Evolutionary conservation across 2,113 vertebrate species (phyloP), one percentile per base, ranked within the genome.

Genomic region (Nerophis ophidion): DNA sequence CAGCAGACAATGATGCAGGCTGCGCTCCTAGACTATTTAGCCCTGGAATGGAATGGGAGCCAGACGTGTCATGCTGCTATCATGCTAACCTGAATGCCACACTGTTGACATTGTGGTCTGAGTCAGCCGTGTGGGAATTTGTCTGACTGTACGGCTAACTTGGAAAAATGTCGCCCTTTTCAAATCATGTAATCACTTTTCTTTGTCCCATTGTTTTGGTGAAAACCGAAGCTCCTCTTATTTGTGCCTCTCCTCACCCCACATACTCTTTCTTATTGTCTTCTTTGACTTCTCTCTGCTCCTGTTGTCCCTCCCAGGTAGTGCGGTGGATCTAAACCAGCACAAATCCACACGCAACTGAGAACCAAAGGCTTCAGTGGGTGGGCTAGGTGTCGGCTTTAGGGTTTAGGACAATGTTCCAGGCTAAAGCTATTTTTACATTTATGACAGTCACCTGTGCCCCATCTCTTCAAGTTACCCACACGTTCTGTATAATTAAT

Each of bases 1-100:
- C 60, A 65, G 70, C 74, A 85, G 66, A 86, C 86, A 86, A 86
- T 86, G 51, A 84, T 72, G 70, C 62, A 79, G 84, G 82, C 84
- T 79, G 72, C 65, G 71, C 65, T 84, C 85, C 83, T 83, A 77
- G 71, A 62, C 69, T 72, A 82, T 84, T 85, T 84, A 74, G 65
- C 61, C 33, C 71, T 75, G 79, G 80, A 85, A 84, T 84, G 81
- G 76, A 42, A 56, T 56, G 54, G 6, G 17, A 74, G 73, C 72
- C 59, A 68, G 70, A 58, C 70, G 10, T 71, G 74, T 72, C 68
- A 80, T 81, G 70, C 77, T 63, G 57, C 71, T 68, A 66, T 81
- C 75, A 57, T 66, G 60, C 47, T 66, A 57, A 68, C 56, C 66
- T 72, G 56, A 72, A 71, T 70, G 63, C 54, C 57, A 80, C 69